These are phyloP conservation scores for Eupithecia subumbrata DNA, from an alignment of 2,888 invertebrate species.

Conservation along the genomic window DNA sequence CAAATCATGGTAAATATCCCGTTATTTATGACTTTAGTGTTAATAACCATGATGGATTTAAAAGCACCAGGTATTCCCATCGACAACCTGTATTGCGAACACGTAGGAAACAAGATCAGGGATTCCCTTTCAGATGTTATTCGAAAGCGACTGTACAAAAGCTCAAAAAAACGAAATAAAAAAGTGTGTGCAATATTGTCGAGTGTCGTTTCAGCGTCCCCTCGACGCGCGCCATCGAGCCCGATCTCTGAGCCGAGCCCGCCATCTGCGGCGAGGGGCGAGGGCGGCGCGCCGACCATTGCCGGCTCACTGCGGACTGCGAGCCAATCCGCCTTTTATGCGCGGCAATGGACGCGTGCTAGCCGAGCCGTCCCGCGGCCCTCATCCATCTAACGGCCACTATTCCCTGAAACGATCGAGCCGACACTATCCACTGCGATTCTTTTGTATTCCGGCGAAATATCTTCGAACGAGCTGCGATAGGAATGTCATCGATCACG, in stretches of 20 bases:
- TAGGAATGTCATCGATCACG: background rate
- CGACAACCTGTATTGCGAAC: too few species aligned
- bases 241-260: background rate
- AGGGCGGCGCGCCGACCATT: conserved; percentile 19
- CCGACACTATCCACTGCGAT: conserved; percentile 17
- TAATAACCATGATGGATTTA: too few species aligned
- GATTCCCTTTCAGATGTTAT: background rate
- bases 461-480: conserved; percentile 14
- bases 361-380: background rate
- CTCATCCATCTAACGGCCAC: conserved; percentile 23
- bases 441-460: conserved; percentile 22
- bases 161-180: background rate
- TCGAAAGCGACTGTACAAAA: background rate
- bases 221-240: conserved; percentile 2
- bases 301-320: conserved; percentile 11
- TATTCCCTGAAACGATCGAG: conserved; percentile 25
- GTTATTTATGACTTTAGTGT: too few species aligned
- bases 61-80: background rate
- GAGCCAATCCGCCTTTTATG: background rate
- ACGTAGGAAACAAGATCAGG: background rate
- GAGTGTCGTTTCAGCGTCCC: background rate
- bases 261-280: conserved; percentile 16
- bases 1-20: too few species aligned
- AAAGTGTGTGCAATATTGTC: background rate
- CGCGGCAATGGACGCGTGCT: background rate